These are phyloP conservation scores for Tethya wilhelma DNA, from an alignment of 37 sponge, comb jelly and placozoan species.

Conservation along the genomic window DNA sequence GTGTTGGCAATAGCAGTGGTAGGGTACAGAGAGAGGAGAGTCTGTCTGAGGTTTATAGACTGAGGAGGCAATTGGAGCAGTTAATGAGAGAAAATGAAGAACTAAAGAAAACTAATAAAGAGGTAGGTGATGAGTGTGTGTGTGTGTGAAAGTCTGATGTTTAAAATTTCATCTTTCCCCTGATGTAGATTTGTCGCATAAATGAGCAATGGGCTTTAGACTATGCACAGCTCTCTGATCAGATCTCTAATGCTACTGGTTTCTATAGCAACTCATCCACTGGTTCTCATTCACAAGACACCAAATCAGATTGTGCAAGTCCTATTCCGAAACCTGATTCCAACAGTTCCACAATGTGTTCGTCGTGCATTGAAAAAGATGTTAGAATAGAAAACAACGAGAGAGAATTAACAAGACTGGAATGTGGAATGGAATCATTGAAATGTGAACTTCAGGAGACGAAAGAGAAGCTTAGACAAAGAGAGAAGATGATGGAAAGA, in stretches of 20 bases:
- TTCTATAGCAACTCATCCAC: constrained; percentile 10
- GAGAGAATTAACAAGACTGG: no score
- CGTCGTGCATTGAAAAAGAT: no score
- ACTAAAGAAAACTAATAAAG: constrained; percentile 2
- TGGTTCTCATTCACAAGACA: not conserved
- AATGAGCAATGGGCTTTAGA: constrained; percentile 58
- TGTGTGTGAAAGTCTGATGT: no score
- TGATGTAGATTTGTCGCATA: constrained; percentile 49
- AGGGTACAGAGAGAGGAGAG: not conserved
- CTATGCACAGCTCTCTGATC: constrained; percentile 37
- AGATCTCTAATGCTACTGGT: constrained; percentile 17
- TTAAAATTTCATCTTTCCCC: no score
- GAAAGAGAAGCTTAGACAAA: not conserved
- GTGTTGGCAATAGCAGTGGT: not conserved
- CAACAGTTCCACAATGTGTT: not conserved
- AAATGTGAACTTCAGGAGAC: constrained; percentile 3
- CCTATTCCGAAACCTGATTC: not conserved
- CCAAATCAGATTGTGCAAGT: not conserved
- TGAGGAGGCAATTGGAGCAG: not conserved
- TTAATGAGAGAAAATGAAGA: constrained; percentile 8
- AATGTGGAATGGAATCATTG: no score
- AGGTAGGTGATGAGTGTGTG: constrained; percentile 18
- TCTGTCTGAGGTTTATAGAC: not conserved
- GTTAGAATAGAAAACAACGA: no score
- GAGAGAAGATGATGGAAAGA: not conserved